Conservation (phyloP, 2,113 vertebrate species). For the Semnornis frantzii region DNA sequence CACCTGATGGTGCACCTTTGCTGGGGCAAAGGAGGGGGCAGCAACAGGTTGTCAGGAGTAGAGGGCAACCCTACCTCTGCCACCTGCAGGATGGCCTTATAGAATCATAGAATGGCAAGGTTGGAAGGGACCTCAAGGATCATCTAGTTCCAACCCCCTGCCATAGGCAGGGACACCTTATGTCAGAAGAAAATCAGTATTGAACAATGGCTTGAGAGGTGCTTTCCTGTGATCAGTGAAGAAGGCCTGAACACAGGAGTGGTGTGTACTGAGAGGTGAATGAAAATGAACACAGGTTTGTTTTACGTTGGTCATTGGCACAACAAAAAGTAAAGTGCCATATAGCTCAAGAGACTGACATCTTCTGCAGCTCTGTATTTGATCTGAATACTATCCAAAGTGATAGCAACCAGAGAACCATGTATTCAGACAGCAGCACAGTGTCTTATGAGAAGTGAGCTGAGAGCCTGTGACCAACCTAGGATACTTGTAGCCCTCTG, state of each 20-base stretch:
- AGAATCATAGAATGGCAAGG: too few species aligned
- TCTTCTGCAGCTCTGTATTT: not conserved
- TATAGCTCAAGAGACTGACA: not conserved
- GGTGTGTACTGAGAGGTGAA: not conserved
- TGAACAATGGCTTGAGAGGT: not conserved
- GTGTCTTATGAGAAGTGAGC: not conserved
- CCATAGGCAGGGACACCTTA: too few species aligned
- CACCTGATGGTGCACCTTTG: not conserved
- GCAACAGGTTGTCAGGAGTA: not conserved
- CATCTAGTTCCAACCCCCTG: too few species aligned
- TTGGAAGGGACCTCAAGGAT: too few species aligned
- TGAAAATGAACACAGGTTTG: not conserved
- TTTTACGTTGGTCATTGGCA: not conserved
- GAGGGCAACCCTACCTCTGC: not conserved
- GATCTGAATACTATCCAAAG: not conserved
- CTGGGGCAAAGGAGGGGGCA: not conserved
- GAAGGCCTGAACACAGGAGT: not conserved
- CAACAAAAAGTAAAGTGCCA: not conserved
- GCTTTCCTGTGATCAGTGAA: not conserved
- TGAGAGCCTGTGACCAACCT: not conserved
- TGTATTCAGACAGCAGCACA: not conserved
- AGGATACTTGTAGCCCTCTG: too few species aligned
- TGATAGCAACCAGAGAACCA: not conserved
- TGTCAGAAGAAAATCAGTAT: not conserved
- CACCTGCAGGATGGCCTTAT: not conserved